phyloP scores from a whole-genome alignment of 2,797 vertebrate species.

The Malurus splendens region DNA sequence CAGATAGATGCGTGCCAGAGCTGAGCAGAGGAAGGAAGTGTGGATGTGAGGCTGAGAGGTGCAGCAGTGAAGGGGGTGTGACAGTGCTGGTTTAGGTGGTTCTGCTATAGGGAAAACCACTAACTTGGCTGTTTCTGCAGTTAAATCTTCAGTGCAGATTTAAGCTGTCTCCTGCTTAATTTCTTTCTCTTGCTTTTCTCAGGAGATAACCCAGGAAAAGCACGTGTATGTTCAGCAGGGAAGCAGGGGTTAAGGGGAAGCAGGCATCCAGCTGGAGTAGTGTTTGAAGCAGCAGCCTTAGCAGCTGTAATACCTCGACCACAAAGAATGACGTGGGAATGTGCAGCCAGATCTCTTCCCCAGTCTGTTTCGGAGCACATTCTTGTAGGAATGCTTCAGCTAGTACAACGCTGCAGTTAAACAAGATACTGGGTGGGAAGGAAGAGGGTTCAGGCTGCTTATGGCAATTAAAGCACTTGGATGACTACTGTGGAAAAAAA shows the following conservation, averaged over 20 bases:
- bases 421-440: neutral
- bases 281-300: neutral
- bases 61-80: neutral
- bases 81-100: neutral
- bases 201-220: neutral
- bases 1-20: neutral
- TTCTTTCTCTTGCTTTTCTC: neutral
- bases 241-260: neutral
- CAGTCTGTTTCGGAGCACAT: neutral
- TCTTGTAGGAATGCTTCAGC: neutral
- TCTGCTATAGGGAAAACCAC: neutral
- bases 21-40: neutral
- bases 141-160: neutral
- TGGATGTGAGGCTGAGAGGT: neutral
- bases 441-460: neutral
- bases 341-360: neutral
- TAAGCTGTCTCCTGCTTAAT: neutral
- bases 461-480: neutral
- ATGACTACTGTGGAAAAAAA: neutral
- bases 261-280: neutral
- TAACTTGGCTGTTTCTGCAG: neutral
- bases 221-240: neutral
- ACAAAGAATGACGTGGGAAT: neutral
- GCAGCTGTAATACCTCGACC: conserved; percentile 3
- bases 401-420: rapidly evolving